phyloP scores from a whole-genome alignment of 1,140 invertebrate species.

The Chymomyza costata region DNA sequence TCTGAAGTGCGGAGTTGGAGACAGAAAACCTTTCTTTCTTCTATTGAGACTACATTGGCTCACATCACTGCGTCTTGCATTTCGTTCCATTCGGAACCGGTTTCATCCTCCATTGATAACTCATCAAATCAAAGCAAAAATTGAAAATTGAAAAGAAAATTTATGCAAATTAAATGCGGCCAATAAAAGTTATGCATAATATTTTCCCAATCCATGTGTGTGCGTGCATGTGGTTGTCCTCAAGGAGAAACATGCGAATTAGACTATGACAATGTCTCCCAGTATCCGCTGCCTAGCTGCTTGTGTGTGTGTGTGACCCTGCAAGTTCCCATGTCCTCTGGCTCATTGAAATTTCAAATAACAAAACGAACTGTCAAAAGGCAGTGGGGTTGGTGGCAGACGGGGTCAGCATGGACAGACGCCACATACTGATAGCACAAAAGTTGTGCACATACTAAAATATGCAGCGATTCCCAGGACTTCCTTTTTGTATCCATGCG shows the following conservation, averaged over 20 bases:
- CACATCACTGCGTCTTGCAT: too few relatives aligned
- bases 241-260: slow-evolving; percentile 27
- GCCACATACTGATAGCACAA: slow-evolving; percentile 8
- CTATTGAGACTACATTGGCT: too few relatives aligned
- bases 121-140: too few relatives aligned
- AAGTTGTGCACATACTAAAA: slow-evolving; percentile 16
- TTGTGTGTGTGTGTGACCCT: not conserved
- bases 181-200: slow-evolving; percentile 63
- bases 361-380: slow-evolving; percentile 66
- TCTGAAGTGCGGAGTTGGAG: too few relatives aligned
- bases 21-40: too few relatives aligned
- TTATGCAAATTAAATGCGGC: slow-evolving; percentile 53
- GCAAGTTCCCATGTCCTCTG: too few relatives aligned
- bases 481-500: slow-evolving; percentile 31
- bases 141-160: not conserved
- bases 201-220: too few relatives aligned
- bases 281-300: not conserved
- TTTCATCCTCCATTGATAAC: too few relatives aligned
- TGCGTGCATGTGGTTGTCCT: too few relatives aligned
- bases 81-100: too few relatives aligned
- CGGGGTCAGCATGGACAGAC: slow-evolving; percentile 10
- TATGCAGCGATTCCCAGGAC: too few relatives aligned
- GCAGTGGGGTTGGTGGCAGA: slow-evolving; percentile 54
- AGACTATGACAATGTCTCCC: slow-evolving; percentile 22
- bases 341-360: slow-evolving; percentile 65